phyloP scores from a whole-genome alignment of 2,113 vertebrate species.

The Oncorhynchus gorbuscha region DNA sequence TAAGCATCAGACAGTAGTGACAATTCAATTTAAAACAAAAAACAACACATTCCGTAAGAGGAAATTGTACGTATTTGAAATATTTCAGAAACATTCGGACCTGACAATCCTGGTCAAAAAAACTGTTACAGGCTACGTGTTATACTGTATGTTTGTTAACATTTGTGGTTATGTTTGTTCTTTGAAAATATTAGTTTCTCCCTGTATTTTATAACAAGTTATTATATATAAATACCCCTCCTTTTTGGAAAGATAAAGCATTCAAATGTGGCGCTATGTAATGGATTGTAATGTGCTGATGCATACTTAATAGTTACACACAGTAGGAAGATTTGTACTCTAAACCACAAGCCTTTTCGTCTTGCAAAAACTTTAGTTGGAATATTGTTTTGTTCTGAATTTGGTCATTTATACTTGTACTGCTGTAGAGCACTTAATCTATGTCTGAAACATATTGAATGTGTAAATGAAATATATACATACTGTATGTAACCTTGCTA shows the following conservation, averaged over 20 bases:
- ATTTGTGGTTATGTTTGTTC: too few relatives aligned
- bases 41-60: too few relatives aligned
- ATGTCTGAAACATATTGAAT: neutral
- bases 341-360: neutral
- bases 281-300: neutral
- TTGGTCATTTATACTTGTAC: neutral
- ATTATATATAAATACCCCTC: neutral
- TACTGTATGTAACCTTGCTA: neutral
- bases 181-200: neutral
- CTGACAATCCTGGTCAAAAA: too few relatives aligned
- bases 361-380: neutral
- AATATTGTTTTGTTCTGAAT: neutral
- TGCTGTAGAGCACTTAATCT: neutral
- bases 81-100: too few relatives aligned
- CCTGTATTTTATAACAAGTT: neutral
- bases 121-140: too few relatives aligned
- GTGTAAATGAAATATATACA: slow-evolving; percentile 2
- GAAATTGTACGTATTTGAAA: too few relatives aligned
- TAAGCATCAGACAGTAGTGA: too few relatives aligned
- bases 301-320: neutral
- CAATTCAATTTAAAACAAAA: too few relatives aligned
- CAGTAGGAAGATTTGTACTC: neutral
- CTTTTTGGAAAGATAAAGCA: neutral
- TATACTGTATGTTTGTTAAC: too few relatives aligned
- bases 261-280: neutral